Evolutionary conservation across 2,113 vertebrate genomes (phyloP).

Genomic region (Manacus vitellinus): DNA sequence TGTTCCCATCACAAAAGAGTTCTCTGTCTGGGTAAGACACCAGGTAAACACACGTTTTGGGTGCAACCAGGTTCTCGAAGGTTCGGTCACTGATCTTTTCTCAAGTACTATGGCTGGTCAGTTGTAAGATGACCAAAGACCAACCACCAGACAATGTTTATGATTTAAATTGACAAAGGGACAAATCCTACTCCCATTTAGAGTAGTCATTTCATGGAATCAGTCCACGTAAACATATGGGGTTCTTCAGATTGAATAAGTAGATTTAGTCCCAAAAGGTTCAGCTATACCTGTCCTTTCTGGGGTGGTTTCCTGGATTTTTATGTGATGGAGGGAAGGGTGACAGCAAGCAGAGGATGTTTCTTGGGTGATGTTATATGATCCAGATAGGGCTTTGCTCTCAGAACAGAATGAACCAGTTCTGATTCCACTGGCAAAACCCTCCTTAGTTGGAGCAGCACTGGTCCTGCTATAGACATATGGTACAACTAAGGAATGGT

Average conservation of each 20-base stretch:
- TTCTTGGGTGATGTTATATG: background rate
- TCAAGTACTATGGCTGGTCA: background rate
- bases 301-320: background rate
- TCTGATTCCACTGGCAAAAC: background rate
- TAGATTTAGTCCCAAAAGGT: background rate
- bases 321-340: background rate
- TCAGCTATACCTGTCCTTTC: background rate
- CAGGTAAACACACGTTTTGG: background rate
- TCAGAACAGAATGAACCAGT: background rate
- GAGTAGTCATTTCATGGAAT: background rate
- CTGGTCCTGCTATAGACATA: background rate
- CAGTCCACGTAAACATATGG: background rate
- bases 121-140: background rate
- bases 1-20: background rate
- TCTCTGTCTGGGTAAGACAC: background rate
- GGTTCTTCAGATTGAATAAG: background rate
- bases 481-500: background rate
- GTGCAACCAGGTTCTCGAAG: background rate
- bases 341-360: background rate
- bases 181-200: background rate
- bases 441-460: background rate
- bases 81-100: background rate
- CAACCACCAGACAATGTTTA: background rate
- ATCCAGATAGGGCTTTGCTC: background rate
- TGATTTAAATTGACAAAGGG: background rate